Evolutionary conservation across 1,140 invertebrate species (phyloP), one percentile per base, ranked within the genome.

Genomic region (Cephus cinctus): DNA sequence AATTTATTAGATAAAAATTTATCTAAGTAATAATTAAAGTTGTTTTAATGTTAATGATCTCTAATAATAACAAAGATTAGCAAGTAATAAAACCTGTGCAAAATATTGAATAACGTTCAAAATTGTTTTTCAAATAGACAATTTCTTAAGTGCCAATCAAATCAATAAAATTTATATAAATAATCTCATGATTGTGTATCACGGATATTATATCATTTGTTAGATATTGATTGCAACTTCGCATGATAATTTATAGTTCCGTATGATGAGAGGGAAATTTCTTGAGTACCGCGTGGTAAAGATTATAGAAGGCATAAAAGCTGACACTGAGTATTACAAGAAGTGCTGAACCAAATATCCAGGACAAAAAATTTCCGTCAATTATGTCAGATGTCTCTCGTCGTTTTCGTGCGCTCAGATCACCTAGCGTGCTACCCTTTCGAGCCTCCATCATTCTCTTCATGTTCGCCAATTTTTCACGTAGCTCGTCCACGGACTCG

Each of bases 271-370:
- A 82, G 1, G 87, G 85, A 60, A 90, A 89, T 66, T 88, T 89
- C 69, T 90, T 91, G 1, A 89, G 65, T 23, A 91, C 86, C 5
- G 89, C 89, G 53, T 83, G 78, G 60, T 90, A 91, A 0, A 92
- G 75, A 71, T 88, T 90, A 56, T 90, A 89, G 67, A 91, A 92
- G 0, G 89, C 89, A 58, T 91, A 91, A 2, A 86, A 78, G 32
- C 87, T 89, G 36, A 91, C 89, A 50, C 83, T 83, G 1, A 91
- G 61, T 31, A 92, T 90, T n/a, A 90, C 82, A 3, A 85, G 55
- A 2, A 92, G 73, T 1, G 87, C 87, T 1, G 84, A 81, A 3
- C 82, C 84, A 59, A 92, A 91, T 14, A 90, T 87, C 54, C 88
- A 81, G 50, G 87, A 89, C 0, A 92, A 73, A 61, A 91, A 89